Percentiles rank a stretch among this genome's conserved stretches.
phyloP scores from a whole-genome alignment of 2,888 invertebrate genomes.

The Acrobasis repandana region DNA sequence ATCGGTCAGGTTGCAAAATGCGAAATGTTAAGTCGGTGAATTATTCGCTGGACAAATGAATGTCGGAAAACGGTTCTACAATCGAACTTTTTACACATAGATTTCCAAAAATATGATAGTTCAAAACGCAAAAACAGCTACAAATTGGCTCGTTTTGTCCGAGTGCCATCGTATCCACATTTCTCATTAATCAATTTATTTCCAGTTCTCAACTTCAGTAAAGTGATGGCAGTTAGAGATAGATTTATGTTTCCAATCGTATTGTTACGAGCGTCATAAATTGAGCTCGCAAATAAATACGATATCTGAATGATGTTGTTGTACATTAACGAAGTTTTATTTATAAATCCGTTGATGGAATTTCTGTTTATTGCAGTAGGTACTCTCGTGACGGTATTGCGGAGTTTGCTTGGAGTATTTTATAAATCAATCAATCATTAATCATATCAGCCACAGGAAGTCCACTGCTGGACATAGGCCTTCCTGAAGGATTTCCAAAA shows the following conservation, averaged over 20 bases:
- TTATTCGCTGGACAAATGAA: no score
- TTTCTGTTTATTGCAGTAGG: slow-evolving; percentile 3
- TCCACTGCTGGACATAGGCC: no score
- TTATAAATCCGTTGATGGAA: slow-evolving; percentile 16
- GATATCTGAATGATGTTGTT: slow-evolving; percentile 21
- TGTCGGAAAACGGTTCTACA: no score
- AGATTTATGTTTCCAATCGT: slow-evolving; percentile 22
- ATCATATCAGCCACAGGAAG: no score
- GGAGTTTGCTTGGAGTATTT: not conserved
- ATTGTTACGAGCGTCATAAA: slow-evolving; percentile 22
- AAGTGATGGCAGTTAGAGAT: slow-evolving; percentile 20
- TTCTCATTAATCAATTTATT: slow-evolving; percentile 19
- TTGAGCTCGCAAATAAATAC: slow-evolving; percentile 20
- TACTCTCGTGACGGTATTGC: not conserved
- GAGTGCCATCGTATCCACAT: slow-evolving; percentile 10
- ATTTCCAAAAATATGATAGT: not conserved
- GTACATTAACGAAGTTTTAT: slow-evolving; percentile 19
- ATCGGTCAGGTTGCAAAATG: no score
- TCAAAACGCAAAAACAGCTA: slow-evolving; percentile 3
- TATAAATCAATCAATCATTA: no score
- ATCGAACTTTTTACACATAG: no score
- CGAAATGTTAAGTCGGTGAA: no score
- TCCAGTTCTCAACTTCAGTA: slow-evolving; percentile 20
- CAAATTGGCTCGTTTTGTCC: slow-evolving; percentile 4
- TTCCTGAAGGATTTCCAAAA: no score